Evolutionary conservation across 1,140 invertebrate species (phyloP).

Genomic region (Acromyrmex charruanus): DNA sequence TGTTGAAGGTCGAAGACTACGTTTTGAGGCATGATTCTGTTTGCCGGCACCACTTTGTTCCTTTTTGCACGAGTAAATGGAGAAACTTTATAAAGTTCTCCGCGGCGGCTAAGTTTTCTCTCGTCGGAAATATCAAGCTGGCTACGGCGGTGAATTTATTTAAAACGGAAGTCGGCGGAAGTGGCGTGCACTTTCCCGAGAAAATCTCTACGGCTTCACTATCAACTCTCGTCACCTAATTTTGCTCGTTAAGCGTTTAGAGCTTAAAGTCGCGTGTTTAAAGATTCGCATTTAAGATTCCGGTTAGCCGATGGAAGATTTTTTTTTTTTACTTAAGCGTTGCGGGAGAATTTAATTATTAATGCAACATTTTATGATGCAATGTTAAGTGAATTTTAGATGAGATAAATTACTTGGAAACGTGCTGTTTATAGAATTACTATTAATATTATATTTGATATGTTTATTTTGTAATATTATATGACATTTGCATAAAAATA

Average conservation of each 20-base stretch:
- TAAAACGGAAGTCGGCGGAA: slow-evolving; percentile 57
- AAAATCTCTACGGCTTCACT: slow-evolving; percentile 47
- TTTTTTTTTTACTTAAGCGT: slow-evolving; percentile 32
- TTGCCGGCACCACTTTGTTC: slow-evolving; percentile 67
- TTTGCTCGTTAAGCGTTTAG: slow-evolving; percentile 50
- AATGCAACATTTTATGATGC: not conserved
- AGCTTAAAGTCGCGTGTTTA: slow-evolving; percentile 25
- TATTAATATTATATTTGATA: not conserved
- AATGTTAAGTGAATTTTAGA: not conserved
- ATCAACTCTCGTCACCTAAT: slow-evolving; percentile 58
- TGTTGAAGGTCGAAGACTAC: slow-evolving; percentile 72
- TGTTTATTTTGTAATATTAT: not conserved
- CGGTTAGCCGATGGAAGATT: not conserved
- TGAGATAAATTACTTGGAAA: not conserved
- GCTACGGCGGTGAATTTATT: slow-evolving; percentile 56
- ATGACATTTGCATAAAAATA: not conserved
- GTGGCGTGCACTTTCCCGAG: slow-evolving; percentile 47
- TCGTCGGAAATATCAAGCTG: slow-evolving; percentile 53
- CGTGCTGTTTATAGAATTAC: not conserved
- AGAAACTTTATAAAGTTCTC: slow-evolving; percentile 74
- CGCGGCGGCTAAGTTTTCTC: slow-evolving; percentile 64
- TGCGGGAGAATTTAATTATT: not conserved
- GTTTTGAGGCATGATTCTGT: slow-evolving; percentile 74
- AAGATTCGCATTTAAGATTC: slow-evolving; percentile 32
- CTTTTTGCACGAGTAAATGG: slow-evolving; percentile 72